These are phyloP conservation scores for Meliscaeva auricollis DNA, from an alignment of 2,888 invertebrate species.

Conservation along the genomic window DNA sequence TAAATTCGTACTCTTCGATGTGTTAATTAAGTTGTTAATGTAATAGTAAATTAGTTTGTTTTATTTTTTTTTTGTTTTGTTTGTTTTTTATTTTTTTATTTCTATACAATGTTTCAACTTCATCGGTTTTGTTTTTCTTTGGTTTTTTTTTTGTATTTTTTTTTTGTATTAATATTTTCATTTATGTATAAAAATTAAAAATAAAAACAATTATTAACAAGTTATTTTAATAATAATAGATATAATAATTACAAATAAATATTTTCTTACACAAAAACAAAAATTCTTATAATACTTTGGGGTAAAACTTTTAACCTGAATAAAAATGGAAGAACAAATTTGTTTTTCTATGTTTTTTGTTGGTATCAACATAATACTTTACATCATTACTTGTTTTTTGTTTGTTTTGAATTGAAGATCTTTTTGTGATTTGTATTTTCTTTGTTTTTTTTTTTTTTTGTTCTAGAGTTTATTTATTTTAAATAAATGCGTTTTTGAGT, in stretches of 20 bases:
- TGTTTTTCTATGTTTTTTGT: slow-evolving; percentile 49
- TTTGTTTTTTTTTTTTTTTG: neutral
- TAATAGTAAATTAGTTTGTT: slow-evolving; percentile 50
- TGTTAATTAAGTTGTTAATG: slow-evolving; percentile 70
- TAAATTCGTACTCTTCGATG: slow-evolving; percentile 77
- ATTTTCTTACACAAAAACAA: slow-evolving; percentile 25
- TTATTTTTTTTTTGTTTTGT: slow-evolving; percentile 27
- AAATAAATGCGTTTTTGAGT: slow-evolving; percentile 50
- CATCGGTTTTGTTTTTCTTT: slow-evolving; percentile 43
- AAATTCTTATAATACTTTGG: slow-evolving; percentile 59
- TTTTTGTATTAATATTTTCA: slow-evolving; percentile 9
- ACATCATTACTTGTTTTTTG: slow-evolving; percentile 20
- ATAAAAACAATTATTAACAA: slow-evolving; percentile 66
- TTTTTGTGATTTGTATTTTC: slow-evolving; percentile 19
- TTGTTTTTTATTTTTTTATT: slow-evolving; percentile 37
- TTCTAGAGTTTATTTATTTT: neutral
- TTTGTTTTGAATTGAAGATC: no score
- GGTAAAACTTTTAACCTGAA: slow-evolving; percentile 66
- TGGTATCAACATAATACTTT: slow-evolving; percentile 57
- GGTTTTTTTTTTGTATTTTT: slow-evolving; percentile 9
- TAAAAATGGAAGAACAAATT: slow-evolving; percentile 75
- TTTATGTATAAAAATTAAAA: slow-evolving; percentile 57
- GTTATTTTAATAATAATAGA: slow-evolving; percentile 48
- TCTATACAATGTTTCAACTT: slow-evolving; percentile 63
- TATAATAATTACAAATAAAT: slow-evolving; percentile 29